Evolutionary conservation across 2,797 vertebrate genomes (phyloP), one percentile per base, ranked within the genome.

Genomic region (Numenius phaeopus): DNA sequence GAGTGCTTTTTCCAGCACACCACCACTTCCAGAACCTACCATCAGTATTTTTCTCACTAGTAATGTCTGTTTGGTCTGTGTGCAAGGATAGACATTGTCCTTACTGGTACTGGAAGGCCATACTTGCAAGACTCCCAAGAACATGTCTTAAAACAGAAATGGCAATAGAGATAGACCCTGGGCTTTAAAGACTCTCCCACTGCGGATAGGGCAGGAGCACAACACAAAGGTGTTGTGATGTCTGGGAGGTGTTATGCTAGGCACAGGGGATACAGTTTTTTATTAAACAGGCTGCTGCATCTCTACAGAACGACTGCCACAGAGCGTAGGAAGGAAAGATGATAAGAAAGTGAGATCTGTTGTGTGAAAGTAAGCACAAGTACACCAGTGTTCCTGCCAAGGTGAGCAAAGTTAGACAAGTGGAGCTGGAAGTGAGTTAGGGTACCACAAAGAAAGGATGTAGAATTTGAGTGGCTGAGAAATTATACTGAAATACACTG

Each of bases 181-280:
- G 19, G 5, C 7, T n/a, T 78, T 78, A 67, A 61, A 71, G 20
- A 21, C 7, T 44, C 24, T 81, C 75, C 32, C 9, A 14, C 6
- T 37, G 37, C 4, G 21, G 3, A 23, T 5, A 26, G 52, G 27
- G 57, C 9, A 93, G 24, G 23, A 57, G 39, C 18, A 37, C 34
- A 71, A 16, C 13, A 24, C 39, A 22, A 71, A 70, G 4, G 5
- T 42, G 5, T 16, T 0, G 0, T 39, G 32, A 23, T 34, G 21
- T 18, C 14, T 76, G 32, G 18, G 26, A 70, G 10, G 14, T n/a
- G 32, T 34, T 52, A 26, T 37, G 34, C 20, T 12, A 39, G 29
- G 26, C 24, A 58, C 14, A n/a, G 6, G 18, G 2, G 17, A 46
- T 12, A 32, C 8, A 11, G 13, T 27, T 89, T 49, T 37, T 69